These are phyloP conservation scores for Sterrhoptilus dennistouni DNA, from an alignment of 2,113 vertebrate species.

Conservation along the genomic window DNA sequence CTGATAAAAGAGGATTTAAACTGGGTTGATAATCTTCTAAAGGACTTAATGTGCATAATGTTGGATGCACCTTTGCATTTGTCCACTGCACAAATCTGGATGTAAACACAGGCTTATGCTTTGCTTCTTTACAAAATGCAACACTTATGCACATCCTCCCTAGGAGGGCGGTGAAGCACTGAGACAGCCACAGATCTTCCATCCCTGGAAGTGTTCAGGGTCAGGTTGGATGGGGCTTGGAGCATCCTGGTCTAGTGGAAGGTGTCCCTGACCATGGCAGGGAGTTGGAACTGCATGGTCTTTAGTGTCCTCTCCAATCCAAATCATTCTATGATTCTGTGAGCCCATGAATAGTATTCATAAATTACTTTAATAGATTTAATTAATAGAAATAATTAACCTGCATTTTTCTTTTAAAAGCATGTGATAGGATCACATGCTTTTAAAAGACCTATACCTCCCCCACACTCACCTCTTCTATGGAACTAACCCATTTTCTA, in stretches of 20 bases:
- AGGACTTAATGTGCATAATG: neutral
- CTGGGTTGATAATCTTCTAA: neutral
- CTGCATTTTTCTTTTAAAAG: neutral
- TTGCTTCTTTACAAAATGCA: neutral
- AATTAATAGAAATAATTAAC: neutral
- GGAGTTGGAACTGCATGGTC: neutral
- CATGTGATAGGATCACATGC: neutral
- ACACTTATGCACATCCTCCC: neutral
- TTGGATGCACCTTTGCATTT: neutral
- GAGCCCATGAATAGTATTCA: neutral
- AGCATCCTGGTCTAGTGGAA: neutral
- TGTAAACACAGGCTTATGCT: neutral
- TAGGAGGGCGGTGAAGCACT: neutral
- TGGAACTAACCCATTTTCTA: neutral
- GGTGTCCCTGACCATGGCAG: neutral
- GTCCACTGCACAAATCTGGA: neutral
- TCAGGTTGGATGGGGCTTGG: neutral
- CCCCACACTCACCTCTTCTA: neutral
- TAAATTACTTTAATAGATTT: neutral
- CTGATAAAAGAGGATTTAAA: neutral
- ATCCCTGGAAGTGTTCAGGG: neutral
- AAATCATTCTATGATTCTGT: neutral
- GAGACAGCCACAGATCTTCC: fast-evolving
- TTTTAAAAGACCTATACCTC: neutral
- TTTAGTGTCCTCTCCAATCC: neutral